phyloP scores from a whole-genome alignment of 1,140 invertebrate species.

The Bacillus rossius region DNA sequence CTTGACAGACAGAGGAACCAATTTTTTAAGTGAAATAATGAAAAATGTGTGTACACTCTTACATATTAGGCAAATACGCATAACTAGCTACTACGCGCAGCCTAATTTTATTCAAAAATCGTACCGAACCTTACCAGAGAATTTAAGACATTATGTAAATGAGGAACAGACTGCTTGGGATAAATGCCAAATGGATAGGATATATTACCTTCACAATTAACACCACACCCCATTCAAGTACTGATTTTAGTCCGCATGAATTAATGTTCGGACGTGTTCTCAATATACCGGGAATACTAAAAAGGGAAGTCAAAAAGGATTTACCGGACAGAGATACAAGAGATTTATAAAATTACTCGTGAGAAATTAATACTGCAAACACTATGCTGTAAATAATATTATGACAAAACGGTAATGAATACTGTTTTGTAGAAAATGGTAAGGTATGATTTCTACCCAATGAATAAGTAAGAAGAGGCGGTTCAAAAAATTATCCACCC shows the following conservation, averaged over 20 bases:
- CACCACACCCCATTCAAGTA: conserved; percentile 28
- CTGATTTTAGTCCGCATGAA: conserved; percentile 30
- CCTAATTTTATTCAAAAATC: conserved; percentile 28
- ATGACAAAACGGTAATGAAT: no score
- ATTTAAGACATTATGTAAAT: conserved; percentile 26
- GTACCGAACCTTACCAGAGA: conserved; percentile 25
- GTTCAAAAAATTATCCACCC: no score
- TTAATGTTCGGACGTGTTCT: conserved; percentile 31
- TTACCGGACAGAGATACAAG: no score
- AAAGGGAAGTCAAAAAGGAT: neutral
- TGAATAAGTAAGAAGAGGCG: no score
- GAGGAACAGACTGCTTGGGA: conserved; percentile 33
- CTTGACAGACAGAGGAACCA: conserved; percentile 31
- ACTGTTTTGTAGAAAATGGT: no score
- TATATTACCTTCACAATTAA: conserved; percentile 33
- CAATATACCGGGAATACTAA: conserved; percentile 16
- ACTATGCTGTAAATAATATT: no score
- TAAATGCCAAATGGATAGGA: no score
- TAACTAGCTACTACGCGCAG: conserved; percentile 25
- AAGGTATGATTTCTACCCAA: no score
- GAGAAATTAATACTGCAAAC: no score
- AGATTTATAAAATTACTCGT: no score
- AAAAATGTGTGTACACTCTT: conserved; percentile 25
- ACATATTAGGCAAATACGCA: conserved; percentile 28
- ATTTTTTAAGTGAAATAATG: conserved; percentile 27